Evolutionary conservation across 2,797 vertebrate genomes (phyloP).

Genomic region (Carcharodon carcharias): DNA sequence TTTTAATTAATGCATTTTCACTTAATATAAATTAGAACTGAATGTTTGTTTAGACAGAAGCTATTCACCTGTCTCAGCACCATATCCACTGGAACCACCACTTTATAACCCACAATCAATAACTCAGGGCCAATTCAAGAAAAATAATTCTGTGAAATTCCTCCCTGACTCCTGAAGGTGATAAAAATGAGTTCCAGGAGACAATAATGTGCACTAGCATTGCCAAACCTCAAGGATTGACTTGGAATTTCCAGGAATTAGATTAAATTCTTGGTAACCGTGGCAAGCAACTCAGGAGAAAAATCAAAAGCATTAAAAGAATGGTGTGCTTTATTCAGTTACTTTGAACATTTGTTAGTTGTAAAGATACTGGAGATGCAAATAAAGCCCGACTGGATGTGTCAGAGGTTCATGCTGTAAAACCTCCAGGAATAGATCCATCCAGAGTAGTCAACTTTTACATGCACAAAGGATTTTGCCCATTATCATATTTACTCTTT

Average conservation of each 20-base stretch:
- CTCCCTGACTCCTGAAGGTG: neutral
- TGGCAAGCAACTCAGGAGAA: neutral
- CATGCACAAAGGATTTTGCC: neutral
- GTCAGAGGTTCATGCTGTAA: neutral
- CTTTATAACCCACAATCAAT: neutral
- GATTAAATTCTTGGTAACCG: neutral
- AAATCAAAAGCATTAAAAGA: neutral
- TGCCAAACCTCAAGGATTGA: neutral
- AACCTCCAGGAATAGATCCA: neutral
- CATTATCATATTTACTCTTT: neutral
- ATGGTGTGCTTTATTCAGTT: neutral
- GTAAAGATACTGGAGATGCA: neutral
- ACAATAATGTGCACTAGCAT: neutral
- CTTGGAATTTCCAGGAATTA: neutral
- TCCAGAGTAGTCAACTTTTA: neutral
- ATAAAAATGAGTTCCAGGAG: neutral
- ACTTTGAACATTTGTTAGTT: neutral
- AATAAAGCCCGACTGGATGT: neutral
- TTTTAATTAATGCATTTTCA: neutral
- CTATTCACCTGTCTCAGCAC: neutral
- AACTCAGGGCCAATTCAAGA: neutral
- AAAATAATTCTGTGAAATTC: neutral
- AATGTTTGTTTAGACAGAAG: neutral
- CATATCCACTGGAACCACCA: neutral
- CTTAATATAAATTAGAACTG: neutral